Base-by-base conservation (phyloP, 2,888 invertebrate species). In the Parapristionchus giblindavisi region DNA sequence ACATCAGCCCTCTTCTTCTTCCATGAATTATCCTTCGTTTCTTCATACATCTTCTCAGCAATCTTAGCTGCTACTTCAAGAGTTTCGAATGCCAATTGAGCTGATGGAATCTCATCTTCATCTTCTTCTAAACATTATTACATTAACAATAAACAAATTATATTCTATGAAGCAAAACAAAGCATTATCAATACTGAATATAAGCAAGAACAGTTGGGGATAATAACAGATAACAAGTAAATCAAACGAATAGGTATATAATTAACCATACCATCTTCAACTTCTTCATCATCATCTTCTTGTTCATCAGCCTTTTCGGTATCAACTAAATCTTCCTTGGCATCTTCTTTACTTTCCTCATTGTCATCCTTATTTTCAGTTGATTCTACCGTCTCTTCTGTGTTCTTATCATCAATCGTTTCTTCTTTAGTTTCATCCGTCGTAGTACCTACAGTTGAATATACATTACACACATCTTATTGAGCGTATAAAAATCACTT, bases 21-120 rank as follows among this genome's bases (percentile, higher is more conserved):
- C 70, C 70, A 71, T 29, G 14, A 27, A 4, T 11, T 32, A 54
- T 27, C 24, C n/a, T 21, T 8, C n/a, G 27, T 54, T 56, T 71
- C 56, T 1, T 29, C 40, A n/a, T 29, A 27, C 56, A 34, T 32
- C 56, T 56, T 54, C 21, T 54, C 54, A 1, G 70, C 70, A 29
- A 71, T 56, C 54, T 40, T 56, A 27, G 38, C n/a, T 27, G 70
- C 70, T 0, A 68, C 70, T 56, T 71, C 70, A 29, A 71, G 70
- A 27, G 70, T 21, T 8, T 71, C 70, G 56, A 54, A 71, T 56
- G 70, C 70, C 54, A 71, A 40, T n/a, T 71, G 70, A 21, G 54
- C 24, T 5, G 32, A 29, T 14, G 54, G 32, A 21, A 54, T 2
- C 14, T 70, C 70, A 36, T 36, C 54, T 3, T 68, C 68, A n/a